Conservation (phyloP, 2,888 invertebrate genomes). For the Orthonevra nobilis region DNA sequence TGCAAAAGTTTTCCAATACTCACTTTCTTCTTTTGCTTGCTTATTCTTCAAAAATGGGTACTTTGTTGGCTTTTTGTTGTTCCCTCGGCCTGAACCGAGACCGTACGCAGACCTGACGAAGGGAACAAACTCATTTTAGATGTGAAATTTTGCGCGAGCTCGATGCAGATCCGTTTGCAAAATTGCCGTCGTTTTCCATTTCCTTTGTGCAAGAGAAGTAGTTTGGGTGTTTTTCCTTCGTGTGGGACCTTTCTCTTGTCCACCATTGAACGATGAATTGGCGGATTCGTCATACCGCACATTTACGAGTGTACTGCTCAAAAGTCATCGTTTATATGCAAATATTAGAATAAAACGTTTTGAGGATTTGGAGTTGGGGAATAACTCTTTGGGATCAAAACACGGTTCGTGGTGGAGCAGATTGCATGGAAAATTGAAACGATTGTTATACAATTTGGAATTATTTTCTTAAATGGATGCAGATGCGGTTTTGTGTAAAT, state of each 20-base stretch:
- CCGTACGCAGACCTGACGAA: background rate
- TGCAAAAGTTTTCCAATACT: slow-evolving; percentile 70
- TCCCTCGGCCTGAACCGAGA: slow-evolving; percentile 8
- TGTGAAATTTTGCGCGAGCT: slow-evolving; percentile 50
- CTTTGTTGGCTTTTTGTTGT: slow-evolving; percentile 11
- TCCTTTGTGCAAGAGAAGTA: slow-evolving; percentile 54
- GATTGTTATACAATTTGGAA: slow-evolving; percentile 54
- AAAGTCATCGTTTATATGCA: slow-evolving; percentile 69
- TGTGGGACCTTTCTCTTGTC: slow-evolving; percentile 2
- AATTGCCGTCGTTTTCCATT: slow-evolving; percentile 58
- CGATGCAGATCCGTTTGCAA: background rate
- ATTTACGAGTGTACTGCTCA: slow-evolving; percentile 53
- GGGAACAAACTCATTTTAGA: slow-evolving; percentile 56
- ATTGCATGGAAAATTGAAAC: slow-evolving; percentile 65
- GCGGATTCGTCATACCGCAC: slow-evolving; percentile 58
- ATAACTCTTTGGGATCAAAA: slow-evolving; percentile 7
- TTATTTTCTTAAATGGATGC: slow-evolving; percentile 24
- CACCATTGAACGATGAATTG: slow-evolving; percentile 62
- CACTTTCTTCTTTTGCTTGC: no score
- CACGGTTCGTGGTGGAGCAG: slow-evolving; percentile 11
- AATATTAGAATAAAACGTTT: slow-evolving; percentile 55
- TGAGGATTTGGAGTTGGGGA: background rate
- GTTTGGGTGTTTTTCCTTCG: slow-evolving; percentile 47
- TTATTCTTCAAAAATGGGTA: slow-evolving; percentile 33
- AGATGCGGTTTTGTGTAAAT: no score